Conservation (phyloP, 2,113 vertebrate genomes). For the Petrocephalus microphthalmus region DNA sequence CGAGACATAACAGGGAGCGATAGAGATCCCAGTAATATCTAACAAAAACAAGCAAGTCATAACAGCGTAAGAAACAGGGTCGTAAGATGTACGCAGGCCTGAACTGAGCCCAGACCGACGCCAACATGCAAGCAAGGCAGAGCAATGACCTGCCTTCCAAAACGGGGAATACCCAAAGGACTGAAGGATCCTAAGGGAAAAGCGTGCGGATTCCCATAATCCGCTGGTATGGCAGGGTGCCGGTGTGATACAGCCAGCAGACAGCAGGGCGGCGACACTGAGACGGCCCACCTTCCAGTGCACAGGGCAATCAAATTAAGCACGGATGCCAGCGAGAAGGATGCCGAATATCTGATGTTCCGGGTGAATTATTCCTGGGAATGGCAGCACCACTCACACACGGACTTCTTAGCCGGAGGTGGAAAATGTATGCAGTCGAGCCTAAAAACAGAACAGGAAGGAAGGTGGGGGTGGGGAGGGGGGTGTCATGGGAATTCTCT, state of each 20-base stretch:
- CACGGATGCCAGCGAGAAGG: neutral
- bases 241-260: neutral
- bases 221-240: neutral
- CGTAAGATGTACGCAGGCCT: neutral
- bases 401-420: conserved; percentile 88
- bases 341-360: conserved; percentile 44
- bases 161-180: neutral
- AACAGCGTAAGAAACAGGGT: neutral
- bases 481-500: conserved; percentile 74
- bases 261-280: neutral
- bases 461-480: conserved; percentile 80
- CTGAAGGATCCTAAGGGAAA: neutral
- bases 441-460: conserved; percentile 99
- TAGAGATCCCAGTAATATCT: neutral
- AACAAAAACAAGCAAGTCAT: neutral
- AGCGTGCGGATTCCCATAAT: neutral
- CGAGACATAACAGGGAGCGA: conserved; percentile 15
- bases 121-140: neutral
- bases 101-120: neutral
- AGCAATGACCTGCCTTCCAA: neutral
- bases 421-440: conserved; percentile 82
- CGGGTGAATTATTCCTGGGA: conserved; percentile 40
- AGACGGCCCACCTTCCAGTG: neutral
- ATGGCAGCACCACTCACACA: conserved; percentile 54
- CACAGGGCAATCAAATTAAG: neutral